A percentile compares a stretch with the other conserved stretches of the same genome.
These are phyloP conservation scores for Anguilla pacifica DNA, from an alignment of 2,797 vertebrate genomes.

Conservation along the genomic window DNA sequence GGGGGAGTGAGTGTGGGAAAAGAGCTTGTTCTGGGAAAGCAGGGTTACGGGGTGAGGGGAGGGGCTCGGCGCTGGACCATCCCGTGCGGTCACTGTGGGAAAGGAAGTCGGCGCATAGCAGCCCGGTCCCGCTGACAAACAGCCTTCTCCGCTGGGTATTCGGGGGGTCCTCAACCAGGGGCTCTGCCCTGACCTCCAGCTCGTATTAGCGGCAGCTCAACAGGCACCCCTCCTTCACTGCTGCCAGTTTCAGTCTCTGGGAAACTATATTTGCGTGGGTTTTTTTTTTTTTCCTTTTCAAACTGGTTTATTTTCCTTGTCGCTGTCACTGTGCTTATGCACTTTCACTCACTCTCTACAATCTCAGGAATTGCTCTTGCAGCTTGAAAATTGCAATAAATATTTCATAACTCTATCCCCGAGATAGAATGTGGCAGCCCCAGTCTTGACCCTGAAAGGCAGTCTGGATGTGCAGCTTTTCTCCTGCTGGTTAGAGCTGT, in stretches of 20 bases:
- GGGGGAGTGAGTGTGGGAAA: constrained; percentile 44
- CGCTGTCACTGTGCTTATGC: neutral
- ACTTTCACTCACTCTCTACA: neutral
- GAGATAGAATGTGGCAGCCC: neutral
- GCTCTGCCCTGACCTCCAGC: neutral
- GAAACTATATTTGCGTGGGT: neutral
- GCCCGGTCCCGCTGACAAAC: constrained; percentile 53
- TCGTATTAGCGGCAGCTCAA: constrained; percentile 49
- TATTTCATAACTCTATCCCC: neutral
- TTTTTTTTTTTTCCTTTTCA: neutral
- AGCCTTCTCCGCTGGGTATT: constrained; percentile 32
- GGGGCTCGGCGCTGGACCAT: constrained; percentile 36
- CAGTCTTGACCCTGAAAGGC: neutral
- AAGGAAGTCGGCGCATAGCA: constrained; percentile 54
- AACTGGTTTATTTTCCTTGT: neutral
- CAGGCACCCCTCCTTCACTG: neutral
- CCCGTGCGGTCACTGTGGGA: constrained; percentile 53
- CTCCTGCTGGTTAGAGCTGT: neutral
- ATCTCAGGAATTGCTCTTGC: constrained; percentile 17
- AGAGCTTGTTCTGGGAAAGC: constrained; percentile 49
- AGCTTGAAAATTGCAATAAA: constrained; percentile 10
- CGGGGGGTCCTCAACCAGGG: neutral
- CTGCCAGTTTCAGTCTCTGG: constrained; percentile 10
- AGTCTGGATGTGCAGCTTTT: neutral
- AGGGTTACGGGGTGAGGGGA: constrained; percentile 46